Evolutionary conservation across 2,888 invertebrate genomes (phyloP).

Genomic region (Scrobipalpa costella): DNA sequence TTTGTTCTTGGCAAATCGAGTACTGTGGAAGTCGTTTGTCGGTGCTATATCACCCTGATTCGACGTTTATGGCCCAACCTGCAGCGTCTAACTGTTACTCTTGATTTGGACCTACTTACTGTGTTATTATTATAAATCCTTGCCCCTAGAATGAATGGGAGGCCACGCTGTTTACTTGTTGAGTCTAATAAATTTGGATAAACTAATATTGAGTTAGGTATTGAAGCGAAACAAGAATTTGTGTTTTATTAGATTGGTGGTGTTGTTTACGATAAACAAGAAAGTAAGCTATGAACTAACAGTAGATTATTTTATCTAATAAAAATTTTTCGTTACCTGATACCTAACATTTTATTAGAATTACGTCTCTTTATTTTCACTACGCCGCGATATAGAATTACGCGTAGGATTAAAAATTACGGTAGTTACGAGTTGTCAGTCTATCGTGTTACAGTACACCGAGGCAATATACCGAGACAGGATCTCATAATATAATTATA

Average conservation of each 20-base stretch:
- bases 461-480: no score
- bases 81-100: slow-evolving; percentile 57
- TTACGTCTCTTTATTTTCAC: no score
- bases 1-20: slow-evolving; percentile 78
- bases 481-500: no score
- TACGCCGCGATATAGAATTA: no score
- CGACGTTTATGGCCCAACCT: slow-evolving; percentile 72
- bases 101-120: slow-evolving; percentile 54
- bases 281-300: no score
- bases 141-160: slow-evolving; percentile 14
- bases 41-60: slow-evolving; percentile 76
- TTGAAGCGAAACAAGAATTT: slow-evolving; percentile 24
- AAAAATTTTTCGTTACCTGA: no score
- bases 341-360: no score
- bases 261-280: background rate
- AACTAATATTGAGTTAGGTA: slow-evolving; percentile 17
- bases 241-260: background rate
- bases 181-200: slow-evolving; percentile 20
- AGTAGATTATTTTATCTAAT: no score
- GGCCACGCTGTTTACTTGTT: slow-evolving; percentile 24
- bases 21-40: slow-evolving; percentile 69
- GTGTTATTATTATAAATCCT: slow-evolving; percentile 41
- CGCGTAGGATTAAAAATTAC: no score
- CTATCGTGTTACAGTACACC: no score
- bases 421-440: no score